Evolutionary conservation across 2,888 invertebrate species (phyloP).

Genomic region (Mythimna loreyi): DNA sequence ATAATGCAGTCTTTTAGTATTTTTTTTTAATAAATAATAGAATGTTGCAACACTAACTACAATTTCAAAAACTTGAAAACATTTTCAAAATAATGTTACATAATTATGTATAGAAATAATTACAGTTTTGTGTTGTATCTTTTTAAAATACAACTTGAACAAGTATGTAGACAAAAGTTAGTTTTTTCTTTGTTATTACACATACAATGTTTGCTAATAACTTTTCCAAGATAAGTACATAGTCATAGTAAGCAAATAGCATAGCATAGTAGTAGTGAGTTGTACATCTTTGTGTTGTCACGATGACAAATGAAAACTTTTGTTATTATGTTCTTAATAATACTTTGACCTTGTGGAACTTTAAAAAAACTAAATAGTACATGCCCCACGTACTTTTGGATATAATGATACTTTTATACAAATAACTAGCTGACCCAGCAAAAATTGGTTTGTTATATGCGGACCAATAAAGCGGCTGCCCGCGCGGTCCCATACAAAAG

Average conservation of each 20-base stretch:
- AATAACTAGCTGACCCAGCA: too few species aligned
- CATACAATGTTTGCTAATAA: neutral
- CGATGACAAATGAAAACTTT: constrained; percentile 6
- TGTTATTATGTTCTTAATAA: neutral
- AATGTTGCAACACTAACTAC: neutral
- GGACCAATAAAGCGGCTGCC: too few species aligned
- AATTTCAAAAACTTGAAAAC: constrained; percentile 11
- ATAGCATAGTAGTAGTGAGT: too few species aligned
- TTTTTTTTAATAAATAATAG: neutral
- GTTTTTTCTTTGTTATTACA: too few species aligned
- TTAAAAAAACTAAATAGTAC: neutral
- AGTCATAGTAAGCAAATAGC: too few species aligned
- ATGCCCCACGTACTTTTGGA: too few species aligned
- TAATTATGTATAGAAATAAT: constrained; percentile 1
- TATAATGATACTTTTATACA: too few species aligned
- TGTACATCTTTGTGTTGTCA: constrained; percentile 4
- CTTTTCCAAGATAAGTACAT: constrained; percentile 11
- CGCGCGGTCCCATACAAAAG: too few species aligned
- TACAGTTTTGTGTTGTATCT: constrained; percentile 5
- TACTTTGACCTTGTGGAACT: neutral
- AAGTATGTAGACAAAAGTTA: neutral
- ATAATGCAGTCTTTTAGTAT: constrained; percentile 14
- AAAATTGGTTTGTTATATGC: too few species aligned
- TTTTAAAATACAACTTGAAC: neutral
- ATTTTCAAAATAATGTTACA: neutral